Conservation (phyloP, 2,888 invertebrate genomes). For the Platycnemis pennipes region DNA sequence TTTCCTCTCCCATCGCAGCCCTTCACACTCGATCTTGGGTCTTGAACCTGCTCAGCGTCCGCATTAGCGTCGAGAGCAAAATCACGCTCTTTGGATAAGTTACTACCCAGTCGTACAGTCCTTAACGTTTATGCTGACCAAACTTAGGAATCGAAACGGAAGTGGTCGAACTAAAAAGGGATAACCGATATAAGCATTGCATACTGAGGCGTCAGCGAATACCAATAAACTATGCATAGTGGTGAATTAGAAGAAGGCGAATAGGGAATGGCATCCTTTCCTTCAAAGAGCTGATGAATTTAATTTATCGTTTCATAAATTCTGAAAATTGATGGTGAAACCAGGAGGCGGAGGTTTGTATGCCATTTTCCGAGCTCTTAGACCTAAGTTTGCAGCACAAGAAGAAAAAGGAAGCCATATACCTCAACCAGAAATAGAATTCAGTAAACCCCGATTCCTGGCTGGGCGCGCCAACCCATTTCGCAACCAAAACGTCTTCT, state of each 20-base stretch:
- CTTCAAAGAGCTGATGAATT: no score
- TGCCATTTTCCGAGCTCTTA: no score
- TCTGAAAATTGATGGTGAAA: no score
- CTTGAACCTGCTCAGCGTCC: neutral
- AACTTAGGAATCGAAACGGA: neutral
- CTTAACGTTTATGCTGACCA: neutral
- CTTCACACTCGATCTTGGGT: neutral
- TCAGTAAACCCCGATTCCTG: no score
- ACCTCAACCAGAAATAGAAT: no score
- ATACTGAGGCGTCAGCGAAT: neutral
- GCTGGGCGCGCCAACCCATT: no score
- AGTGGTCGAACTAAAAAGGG: neutral
- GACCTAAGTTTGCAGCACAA: no score
- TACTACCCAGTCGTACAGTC: neutral
- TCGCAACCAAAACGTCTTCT: no score
- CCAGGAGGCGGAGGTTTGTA: no score
- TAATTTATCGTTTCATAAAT: no score
- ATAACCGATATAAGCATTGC: neutral
- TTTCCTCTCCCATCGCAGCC: neutral
- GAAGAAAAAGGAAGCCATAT: no score
- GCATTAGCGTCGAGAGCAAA: neutral
- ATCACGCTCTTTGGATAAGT: neutral
- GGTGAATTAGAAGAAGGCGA: neutral
- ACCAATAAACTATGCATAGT: neutral
- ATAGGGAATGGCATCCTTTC: no score